Evolutionary conservation across 1,140 invertebrate species (phyloP), one percentile per base, ranked within the genome.

Genomic region (Zaprionus ornatus): DNA sequence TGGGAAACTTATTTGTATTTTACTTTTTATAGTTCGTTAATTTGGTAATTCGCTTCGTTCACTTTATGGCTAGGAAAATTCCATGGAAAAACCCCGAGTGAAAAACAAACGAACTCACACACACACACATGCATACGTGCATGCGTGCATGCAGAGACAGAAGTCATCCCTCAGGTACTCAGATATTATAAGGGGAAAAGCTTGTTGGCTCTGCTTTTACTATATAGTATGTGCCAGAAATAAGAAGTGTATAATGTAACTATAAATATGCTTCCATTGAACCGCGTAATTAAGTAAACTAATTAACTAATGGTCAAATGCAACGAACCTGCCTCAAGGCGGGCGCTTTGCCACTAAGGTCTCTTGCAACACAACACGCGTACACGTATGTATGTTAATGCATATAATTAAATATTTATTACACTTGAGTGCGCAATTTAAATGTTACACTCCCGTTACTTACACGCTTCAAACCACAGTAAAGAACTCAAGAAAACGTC

Each of bases 251-350:
- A 37, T 15, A 17, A n/a, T 2, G 7, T n/a, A 25, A 25, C 15
- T 37, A 45, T 15, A 25, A 10, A 15, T 32, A 32, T 9, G 17
- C 19, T 52, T n/a, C 4, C 21, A 56, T 45, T 64, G 19, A 57
- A 23, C 32, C n/a, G 5, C 12, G 17, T 37, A 37, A 52, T 63
- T 63, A 25, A 19, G 12, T 37, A 9, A n/a, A 45, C 12, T 62
- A 10, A 45, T 59, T 10, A 3, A 21, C 17, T 74, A 59, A 70
- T 67, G 59, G 59, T 13, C 52, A 50, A 69, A 27, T 50, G 66
- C 59, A 74, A 15, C 63, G 72, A 74, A 74, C 72, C 72, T 63
- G 52, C 59, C 29, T 35, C 72, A 74, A 74, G 72, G 72, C 54
- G 35, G 29, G 52, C 48, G 13, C 57, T 32, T 9, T 10, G n/a